Conservation (phyloP, 1,140 invertebrate genomes). For the Bombus vancouverensis region DNA sequence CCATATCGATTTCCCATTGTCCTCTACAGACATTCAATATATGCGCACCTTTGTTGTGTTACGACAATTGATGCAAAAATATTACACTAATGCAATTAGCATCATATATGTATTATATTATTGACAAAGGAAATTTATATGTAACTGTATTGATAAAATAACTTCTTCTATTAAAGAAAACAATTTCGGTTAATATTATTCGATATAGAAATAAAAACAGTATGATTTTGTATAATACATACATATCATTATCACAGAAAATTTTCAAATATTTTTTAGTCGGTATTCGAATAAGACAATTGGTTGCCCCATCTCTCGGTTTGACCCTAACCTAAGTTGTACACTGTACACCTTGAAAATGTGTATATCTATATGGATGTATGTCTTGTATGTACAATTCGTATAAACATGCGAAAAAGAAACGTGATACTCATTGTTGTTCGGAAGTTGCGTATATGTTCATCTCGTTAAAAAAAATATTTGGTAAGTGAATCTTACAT, state of each 20-base stretch:
- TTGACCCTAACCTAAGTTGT: constrained; percentile 20
- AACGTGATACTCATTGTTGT: neutral
- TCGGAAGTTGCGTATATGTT: neutral
- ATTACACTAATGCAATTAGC: neutral
- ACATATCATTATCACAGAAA: neutral
- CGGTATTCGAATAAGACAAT: neutral
- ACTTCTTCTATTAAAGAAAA: neutral
- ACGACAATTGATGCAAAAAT: constrained; percentile 14
- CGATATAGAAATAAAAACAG: neutral
- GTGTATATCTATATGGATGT: neutral
- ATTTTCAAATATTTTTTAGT: neutral
- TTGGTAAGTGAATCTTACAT: neutral
- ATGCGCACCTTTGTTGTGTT: constrained; percentile 21
- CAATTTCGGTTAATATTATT: neutral
- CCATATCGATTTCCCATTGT: constrained; percentile 67
- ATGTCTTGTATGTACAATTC: neutral
- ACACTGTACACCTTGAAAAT: constrained; percentile 5
- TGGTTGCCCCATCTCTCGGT: constrained; percentile 30
- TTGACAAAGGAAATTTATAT: neutral
- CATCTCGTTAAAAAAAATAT: neutral
- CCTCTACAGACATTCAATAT: constrained; percentile 51
- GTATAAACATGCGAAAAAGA: constrained; percentile 6
- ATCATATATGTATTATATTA: neutral
- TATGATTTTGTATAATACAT: neutral
- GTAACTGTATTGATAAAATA: neutral